phyloP scores from a whole-genome alignment of 2,797 vertebrate genomes.

The Spinibarbus caldwelli region DNA sequence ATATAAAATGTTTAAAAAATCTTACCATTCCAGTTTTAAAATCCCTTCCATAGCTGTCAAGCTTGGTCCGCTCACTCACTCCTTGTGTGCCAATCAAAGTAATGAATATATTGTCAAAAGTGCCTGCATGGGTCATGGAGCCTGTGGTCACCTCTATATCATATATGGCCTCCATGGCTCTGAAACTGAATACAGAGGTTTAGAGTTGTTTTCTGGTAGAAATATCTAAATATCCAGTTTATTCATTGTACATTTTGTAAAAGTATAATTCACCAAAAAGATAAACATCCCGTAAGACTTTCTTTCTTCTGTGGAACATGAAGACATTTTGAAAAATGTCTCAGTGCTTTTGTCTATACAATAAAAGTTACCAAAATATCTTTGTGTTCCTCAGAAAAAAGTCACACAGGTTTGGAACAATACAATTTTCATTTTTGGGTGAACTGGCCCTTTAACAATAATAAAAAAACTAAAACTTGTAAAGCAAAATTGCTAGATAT shows the following conservation, averaged over 20 bases:
- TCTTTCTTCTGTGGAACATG: neutral
- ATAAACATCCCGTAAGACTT: neutral
- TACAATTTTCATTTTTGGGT: neutral
- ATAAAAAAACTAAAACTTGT: no score
- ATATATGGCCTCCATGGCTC: constrained; percentile 36
- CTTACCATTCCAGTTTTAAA: constrained; percentile 41
- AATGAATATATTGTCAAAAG: constrained; percentile 51
- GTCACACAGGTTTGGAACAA: neutral
- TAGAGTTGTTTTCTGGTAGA: neutral
- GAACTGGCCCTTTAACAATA: neutral
- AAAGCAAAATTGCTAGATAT: neutral
- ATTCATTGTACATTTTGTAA: neutral
- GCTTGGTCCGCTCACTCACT: constrained; percentile 47
- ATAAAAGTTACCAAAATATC: neutral
- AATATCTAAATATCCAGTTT: neutral
- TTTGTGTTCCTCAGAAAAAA: neutral
- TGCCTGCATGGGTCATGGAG: constrained; percentile 10
- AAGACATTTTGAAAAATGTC: neutral
- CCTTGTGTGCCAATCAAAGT: constrained; percentile 51
- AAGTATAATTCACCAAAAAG: neutral
- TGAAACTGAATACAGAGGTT: neutral
- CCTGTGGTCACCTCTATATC: constrained; percentile 46
- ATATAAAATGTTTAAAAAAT: neutral
- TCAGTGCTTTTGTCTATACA: neutral
- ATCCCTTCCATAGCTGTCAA: constrained; percentile 37